These are phyloP conservation scores for Nannoperca obscura DNA, from an alignment of 2,797 vertebrate genomes.

Conservation along the genomic window DNA sequence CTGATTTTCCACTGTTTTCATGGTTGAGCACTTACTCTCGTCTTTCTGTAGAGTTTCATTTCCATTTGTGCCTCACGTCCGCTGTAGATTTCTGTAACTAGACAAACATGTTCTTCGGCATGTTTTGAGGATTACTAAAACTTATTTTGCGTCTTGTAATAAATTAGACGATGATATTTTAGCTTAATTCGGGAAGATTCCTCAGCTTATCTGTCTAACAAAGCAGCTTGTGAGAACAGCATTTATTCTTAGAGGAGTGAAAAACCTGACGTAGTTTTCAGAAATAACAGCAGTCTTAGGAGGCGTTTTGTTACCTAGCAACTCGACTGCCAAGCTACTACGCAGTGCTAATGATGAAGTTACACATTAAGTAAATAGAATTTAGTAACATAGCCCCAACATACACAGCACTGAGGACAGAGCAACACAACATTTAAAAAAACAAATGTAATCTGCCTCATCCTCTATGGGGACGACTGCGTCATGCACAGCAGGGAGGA, in stretches of 20 bases:
- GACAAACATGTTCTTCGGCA: neutral
- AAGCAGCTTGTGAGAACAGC: constrained; percentile 62
- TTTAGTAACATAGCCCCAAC: constrained; percentile 35
- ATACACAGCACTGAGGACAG: neutral
- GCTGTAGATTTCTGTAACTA: neutral
- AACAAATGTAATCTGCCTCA: constrained; percentile 1
- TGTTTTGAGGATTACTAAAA: constrained; percentile 9
- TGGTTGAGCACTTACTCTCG: neutral
- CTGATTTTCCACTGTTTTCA: neutral
- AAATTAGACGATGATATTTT: constrained; percentile 16
- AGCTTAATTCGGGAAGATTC: constrained; percentile 22
- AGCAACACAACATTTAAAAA: neutral
- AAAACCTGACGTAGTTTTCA: constrained; percentile 81
- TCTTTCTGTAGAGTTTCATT: neutral
- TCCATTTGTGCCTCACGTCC: neutral
- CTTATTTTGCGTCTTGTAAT: neutral
- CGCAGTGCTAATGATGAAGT: constrained; percentile 60
- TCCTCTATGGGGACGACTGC: constrained; percentile 3
- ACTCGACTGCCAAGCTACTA: constrained; percentile 74
- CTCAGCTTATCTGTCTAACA: constrained; percentile 44
- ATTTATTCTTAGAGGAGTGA: constrained; percentile 83
- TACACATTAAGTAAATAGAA: constrained; percentile 56
- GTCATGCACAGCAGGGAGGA: constrained; percentile 7
- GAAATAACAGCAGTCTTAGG: constrained; percentile 82
- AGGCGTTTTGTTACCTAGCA: constrained; percentile 84